Base-by-base conservation (phyloP, 2,113 vertebrate species). In the Mus spicilegus region DNA sequence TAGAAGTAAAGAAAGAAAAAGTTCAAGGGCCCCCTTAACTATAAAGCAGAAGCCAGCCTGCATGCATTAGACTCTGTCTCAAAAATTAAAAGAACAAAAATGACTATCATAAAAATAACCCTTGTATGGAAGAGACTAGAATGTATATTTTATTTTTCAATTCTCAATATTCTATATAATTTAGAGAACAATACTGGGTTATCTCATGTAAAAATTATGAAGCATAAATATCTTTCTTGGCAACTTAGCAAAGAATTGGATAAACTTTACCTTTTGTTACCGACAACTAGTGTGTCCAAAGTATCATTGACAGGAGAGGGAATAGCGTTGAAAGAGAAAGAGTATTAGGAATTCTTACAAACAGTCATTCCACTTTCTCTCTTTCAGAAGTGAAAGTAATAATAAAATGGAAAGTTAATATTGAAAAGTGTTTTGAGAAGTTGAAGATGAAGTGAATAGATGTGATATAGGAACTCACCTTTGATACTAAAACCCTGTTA, bases 361-460 rank as follows among this genome's bases (percentile, higher is more conserved):
- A 91, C 30, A 84, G 16, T 26, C 10, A 67, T 49, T 67, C 16
- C 78, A 0, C 67, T 73, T 96, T 51, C 17, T 96, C 80, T 96
- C 91, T 96, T 96, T 85, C 72, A 96, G 92, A 95, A 30, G 20
- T 78, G 91, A 33, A 39, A 96, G 26, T 26, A 87, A 93, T 91
- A 86, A 91, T 82, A 96, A 97, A 97, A 97, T 97, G 72, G 78
- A 67, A 95, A 67, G 70, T 14, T 98, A 96, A 94, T 84, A 39
- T 33, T 61, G 97, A 26, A 87, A 13, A 96, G 91, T 96, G 81
- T 65, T 94, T 89, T 96, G 84, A 56, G 49, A 97, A 96, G 84
- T 97, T 95, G 96, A 97, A 95, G 42, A 58, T 97, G 93, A 93
- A 91, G 61, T 49, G 96, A 97, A 76, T 58, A 96, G 87, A 91